A percentile compares a stretch with the other conserved stretches of the same genome.
Conservation (phyloP, 2,797 vertebrate genomes). For the Anableps anableps region DNA sequence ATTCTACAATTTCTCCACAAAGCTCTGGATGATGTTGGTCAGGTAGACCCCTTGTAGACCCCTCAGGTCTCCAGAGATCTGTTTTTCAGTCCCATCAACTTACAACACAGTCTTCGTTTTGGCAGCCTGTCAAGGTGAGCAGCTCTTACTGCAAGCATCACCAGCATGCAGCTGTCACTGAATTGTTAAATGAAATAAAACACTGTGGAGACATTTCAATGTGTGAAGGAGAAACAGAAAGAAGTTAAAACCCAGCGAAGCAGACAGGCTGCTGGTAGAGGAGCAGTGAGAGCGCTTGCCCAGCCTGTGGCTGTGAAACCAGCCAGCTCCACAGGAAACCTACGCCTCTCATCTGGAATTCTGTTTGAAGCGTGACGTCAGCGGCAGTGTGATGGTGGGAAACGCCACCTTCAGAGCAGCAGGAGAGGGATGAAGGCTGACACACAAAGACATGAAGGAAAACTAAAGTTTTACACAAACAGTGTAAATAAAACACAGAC, state of each 20-base stretch:
- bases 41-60: too few species aligned
- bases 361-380: slow-evolving; percentile 58
- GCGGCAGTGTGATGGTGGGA: slow-evolving; percentile 16
- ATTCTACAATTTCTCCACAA: too few species aligned
- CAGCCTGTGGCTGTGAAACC: too few species aligned
- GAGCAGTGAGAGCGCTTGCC: too few species aligned
- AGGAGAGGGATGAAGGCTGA: neutral
- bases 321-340: slow-evolving; percentile 23
- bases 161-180: neutral
- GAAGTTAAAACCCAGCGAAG: neutral
- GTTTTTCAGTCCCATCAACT: too few species aligned
- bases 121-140: too few species aligned
- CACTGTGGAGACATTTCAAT: neutral
- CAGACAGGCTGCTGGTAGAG: neutral
- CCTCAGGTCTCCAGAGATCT: too few species aligned
- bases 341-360: slow-evolving; percentile 31
- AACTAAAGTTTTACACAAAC: neutral
- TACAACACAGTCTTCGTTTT: too few species aligned
- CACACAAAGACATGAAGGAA: neutral
- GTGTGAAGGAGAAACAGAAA: neutral
- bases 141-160: neutral
- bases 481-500: slow-evolving; percentile 7
- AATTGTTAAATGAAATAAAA: neutral
- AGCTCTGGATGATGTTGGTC: too few species aligned
- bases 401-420: slow-evolving; percentile 2